Conservation (phyloP, 2,113 vertebrate species). For the Kryptolebias marmoratus region DNA sequence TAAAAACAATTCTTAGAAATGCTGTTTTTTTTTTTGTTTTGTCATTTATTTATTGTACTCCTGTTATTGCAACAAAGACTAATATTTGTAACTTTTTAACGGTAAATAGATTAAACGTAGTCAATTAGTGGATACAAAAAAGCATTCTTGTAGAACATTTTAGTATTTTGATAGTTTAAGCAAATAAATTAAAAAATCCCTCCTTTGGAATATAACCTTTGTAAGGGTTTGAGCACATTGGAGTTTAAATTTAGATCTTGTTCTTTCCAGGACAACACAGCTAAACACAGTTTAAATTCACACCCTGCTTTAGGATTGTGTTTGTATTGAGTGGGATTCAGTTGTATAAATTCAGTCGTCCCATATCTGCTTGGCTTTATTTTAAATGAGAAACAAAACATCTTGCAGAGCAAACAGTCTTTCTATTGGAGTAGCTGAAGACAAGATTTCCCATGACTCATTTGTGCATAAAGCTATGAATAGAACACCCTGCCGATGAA, state of each 20-base stretch:
- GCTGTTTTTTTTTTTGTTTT: too few species aligned
- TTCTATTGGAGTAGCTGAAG: constrained; percentile 46
- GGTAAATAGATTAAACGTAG: too few species aligned
- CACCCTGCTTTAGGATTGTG: background rate
- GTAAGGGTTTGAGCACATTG: too few species aligned
- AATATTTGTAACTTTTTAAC: too few species aligned
- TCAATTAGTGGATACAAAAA: too few species aligned
- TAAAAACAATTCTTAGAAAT: too few species aligned
- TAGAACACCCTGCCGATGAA: constrained; percentile 59
- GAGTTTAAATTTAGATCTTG: background rate
- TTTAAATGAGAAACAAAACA: constrained; percentile 54
- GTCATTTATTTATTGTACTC: too few species aligned
- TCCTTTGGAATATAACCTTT: too few species aligned
- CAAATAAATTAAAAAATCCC: too few species aligned
- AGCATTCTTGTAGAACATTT: too few species aligned
- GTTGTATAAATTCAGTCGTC: constrained; percentile 29
- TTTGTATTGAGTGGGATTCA: constrained; percentile 14
- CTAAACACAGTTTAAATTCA: constrained; percentile 17
- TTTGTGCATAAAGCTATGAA: constrained; percentile 53
- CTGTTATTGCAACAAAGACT: too few species aligned
- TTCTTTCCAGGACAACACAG: background rate
- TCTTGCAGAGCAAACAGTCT: constrained; percentile 40
- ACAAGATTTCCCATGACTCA: constrained; percentile 56
- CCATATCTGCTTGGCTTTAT: constrained; percentile 15
- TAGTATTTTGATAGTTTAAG: too few species aligned